Percentiles rank a stretch among this genome's conserved stretches.
These are phyloP conservation scores for Xestoiulus laeticollis DNA, from an alignment of 2,888 invertebrate genomes.

Conservation along the genomic window DNA sequence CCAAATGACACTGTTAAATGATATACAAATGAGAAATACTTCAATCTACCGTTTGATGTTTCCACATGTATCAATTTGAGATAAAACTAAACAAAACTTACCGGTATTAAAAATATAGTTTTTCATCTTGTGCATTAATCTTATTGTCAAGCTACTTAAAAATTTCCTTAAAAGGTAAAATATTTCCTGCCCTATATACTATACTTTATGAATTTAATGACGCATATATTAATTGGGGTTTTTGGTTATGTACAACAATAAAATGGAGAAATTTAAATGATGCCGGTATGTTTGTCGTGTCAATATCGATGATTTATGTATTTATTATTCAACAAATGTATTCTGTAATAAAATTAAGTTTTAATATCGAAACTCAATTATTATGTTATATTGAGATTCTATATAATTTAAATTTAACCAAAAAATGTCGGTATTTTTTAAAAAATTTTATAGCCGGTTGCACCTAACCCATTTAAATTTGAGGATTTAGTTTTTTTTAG, in stretches of 20 bases:
- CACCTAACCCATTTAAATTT: slow-evolving; percentile 10
- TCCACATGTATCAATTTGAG: too few relatives aligned
- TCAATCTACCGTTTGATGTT: too few relatives aligned
- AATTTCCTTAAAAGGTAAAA: not conserved
- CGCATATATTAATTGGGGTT: slow-evolving; percentile 24
- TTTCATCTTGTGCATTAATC: not conserved
- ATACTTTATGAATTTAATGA: not conserved
- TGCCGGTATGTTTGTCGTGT: not conserved
- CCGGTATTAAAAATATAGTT: too few relatives aligned
- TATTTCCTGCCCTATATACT: not conserved
- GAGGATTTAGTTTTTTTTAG: not conserved
- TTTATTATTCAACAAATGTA: not conserved
- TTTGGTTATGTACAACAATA: not conserved
- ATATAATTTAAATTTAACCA: not conserved
- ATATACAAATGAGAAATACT: too few relatives aligned
- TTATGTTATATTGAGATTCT: not conserved
- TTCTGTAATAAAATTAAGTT: not conserved
- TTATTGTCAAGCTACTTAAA: not conserved
- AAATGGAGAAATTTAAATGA: not conserved
- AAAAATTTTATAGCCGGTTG: not conserved
- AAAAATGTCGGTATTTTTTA: not conserved
- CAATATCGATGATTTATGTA: not conserved
- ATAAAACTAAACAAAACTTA: too few relatives aligned
- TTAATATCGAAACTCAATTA: not conserved
- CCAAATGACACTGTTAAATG: too few relatives aligned